A percentile compares a stretch with the other conserved stretches of the same genome.
These are phyloP conservation scores for Fukomys damarensis DNA, from an alignment of 2,113 vertebrate genomes.

Conservation along the genomic window DNA sequence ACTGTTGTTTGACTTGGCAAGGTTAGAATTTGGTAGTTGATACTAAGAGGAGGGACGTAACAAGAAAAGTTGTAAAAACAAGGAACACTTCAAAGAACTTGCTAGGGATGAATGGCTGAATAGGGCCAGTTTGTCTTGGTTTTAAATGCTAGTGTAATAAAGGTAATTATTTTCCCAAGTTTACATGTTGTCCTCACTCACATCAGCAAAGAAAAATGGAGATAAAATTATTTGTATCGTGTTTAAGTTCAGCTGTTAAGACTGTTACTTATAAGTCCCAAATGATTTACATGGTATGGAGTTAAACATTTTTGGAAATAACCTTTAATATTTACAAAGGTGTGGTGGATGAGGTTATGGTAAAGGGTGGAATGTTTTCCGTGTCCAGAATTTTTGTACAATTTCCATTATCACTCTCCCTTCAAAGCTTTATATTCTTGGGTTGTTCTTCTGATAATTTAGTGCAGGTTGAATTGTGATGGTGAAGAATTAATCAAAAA, in stretches of 20 bases:
- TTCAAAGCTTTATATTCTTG: conserved; percentile 32
- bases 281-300: not conserved
- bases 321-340: not conserved
- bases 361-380: not conserved
- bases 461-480: not conserved
- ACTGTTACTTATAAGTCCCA: not conserved
- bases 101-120: not conserved
- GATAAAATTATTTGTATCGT: not conserved
- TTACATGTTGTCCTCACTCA: not conserved
- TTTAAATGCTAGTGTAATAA: not conserved
- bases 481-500: not conserved
- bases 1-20: conserved; percentile 65
- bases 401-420: not conserved
- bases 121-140: not conserved
- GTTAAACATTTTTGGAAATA: not conserved
- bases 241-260: not conserved
- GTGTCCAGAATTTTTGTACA: not conserved
- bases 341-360: not conserved
- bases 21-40: not conserved
- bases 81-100: not conserved
- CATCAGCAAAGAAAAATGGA: not conserved
- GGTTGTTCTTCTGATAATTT: not conserved
- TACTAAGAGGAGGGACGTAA: not conserved
- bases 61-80: not conserved
- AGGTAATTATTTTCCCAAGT: not conserved